A percentile compares a stretch with the other conserved stretches of the same genome.
Evolutionary conservation across 2,797 vertebrate species (phyloP).

Genomic region (Myripristis jacobus): DNA sequence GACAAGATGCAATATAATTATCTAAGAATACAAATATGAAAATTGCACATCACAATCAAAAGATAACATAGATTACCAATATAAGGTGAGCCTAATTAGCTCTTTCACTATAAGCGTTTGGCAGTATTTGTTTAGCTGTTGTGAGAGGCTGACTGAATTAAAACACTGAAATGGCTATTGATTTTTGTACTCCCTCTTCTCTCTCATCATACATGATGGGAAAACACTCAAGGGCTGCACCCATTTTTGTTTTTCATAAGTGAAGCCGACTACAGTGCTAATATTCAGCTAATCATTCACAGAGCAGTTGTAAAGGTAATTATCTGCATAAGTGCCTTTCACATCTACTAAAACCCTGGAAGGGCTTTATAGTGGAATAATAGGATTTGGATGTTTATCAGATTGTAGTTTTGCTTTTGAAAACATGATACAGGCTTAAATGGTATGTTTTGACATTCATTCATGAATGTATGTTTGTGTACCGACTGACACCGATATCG

Average conservation of each 20-base stretch:
- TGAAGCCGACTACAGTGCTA: not conserved
- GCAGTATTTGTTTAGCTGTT: slow-evolving; percentile 13
- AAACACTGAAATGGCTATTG: not conserved
- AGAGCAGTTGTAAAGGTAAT: slow-evolving; percentile 2
- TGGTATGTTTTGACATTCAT: slow-evolving; percentile 25
- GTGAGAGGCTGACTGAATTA: not conserved
- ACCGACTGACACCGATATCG: slow-evolving; percentile 28
- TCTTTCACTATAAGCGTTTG: not conserved
- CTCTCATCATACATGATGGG: slow-evolving; percentile 8
- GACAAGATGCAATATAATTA: slow-evolving; percentile 11
- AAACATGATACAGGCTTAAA: slow-evolving; percentile 11
- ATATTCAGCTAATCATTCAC: slow-evolving; percentile 6
- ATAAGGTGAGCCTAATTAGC: not conserved
- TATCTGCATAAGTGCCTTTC: slow-evolving; percentile 22
- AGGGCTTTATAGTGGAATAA: slow-evolving; percentile 19
- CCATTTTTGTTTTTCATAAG: not conserved
- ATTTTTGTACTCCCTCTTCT: not conserved
- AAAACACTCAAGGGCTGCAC: slow-evolving; percentile 1
- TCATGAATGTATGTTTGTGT: slow-evolving; percentile 34
- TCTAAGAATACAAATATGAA: slow-evolving; percentile 1
- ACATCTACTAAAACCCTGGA: not conserved
- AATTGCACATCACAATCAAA: not conserved
- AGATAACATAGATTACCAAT: slow-evolving; percentile 4
- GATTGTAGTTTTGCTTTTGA: slow-evolving; percentile 27
- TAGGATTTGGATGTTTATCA: slow-evolving; percentile 29